Evolutionary conservation across 2,888 invertebrate genomes (phyloP).

Genomic region (Mechanitis mazaeus): DNA sequence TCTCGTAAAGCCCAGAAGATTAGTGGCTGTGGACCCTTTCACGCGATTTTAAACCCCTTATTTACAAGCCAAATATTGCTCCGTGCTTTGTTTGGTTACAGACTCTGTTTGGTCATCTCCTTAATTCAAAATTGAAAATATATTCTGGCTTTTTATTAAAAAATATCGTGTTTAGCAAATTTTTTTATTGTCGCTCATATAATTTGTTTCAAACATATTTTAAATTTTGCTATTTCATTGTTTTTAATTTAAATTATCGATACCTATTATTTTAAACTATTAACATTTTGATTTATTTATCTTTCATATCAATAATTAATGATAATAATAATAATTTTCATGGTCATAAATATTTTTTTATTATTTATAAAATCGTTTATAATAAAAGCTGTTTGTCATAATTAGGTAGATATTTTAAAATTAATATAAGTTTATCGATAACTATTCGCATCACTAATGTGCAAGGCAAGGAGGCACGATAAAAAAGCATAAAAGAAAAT

Average conservation of each 20-base stretch:
- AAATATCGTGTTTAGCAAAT: neutral
- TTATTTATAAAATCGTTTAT: too few species aligned
- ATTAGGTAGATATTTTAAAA: neutral
- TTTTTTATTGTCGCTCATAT: too few species aligned
- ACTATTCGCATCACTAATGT: conserved; percentile 17
- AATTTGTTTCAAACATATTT: too few species aligned
- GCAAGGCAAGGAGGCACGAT: conserved; percentile 21
- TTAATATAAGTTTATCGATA: conserved; percentile 10
- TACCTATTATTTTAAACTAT: too few species aligned
- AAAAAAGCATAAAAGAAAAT: conserved; percentile 28
- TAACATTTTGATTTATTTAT: too few species aligned
- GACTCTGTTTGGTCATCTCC: conserved; percentile 12
- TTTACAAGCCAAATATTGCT: conserved; percentile 33
- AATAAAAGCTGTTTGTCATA: neutral
- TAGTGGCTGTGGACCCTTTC: conserved; percentile 1
- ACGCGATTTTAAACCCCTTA: conserved; percentile 14
- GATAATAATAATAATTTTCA: too few species aligned
- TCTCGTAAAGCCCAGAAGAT: conserved; percentile 5
- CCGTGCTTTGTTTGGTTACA: conserved; percentile 32
- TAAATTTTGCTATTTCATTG: too few species aligned
- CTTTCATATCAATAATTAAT: too few species aligned
- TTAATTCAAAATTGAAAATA: conserved; percentile 10
- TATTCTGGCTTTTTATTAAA: neutral
- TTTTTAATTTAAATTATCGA: too few species aligned
- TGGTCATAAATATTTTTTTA: too few species aligned